Evolutionary conservation across 1,140 invertebrate species (phyloP).

Genomic region (Ceratosolen solmsi): DNA sequence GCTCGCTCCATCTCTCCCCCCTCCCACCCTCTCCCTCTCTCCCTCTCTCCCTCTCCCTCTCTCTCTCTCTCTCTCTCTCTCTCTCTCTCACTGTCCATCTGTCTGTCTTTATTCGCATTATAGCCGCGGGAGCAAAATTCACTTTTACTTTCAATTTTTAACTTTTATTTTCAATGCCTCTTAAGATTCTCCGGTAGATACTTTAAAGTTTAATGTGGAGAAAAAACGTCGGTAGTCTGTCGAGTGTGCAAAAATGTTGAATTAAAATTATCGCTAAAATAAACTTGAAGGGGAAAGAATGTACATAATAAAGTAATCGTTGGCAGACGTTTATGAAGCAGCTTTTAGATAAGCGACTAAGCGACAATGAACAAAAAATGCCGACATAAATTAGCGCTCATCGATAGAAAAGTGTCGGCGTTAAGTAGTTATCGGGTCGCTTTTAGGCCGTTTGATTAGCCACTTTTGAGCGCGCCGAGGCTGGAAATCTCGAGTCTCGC

Average conservation of each 20-base stretch:
- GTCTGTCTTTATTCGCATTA: background rate
- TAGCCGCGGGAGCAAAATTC: background rate
- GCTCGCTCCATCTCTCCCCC: too few relatives aligned
- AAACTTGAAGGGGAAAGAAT: background rate
- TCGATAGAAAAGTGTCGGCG: background rate
- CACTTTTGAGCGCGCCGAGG: background rate
- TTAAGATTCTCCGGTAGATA: background rate
- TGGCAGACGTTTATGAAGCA: background rate
- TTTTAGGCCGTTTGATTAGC: background rate
- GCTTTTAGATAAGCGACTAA: background rate
- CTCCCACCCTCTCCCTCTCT: too few relatives aligned
- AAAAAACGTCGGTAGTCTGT: background rate
- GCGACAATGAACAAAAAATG: background rate
- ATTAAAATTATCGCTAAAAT: background rate
- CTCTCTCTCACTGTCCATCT: too few relatives aligned
- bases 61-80: too few relatives aligned
- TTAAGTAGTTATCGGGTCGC: background rate
- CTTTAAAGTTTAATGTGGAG: background rate
- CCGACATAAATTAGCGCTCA: background rate
- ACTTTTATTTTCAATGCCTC: slow-evolving; percentile 3
- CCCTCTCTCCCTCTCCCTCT: too few relatives aligned
- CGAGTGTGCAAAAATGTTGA: background rate
- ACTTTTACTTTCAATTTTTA: slow-evolving; percentile 28
- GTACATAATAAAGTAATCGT: slow-evolving; percentile 3
- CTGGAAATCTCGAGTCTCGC: background rate